A percentile compares a stretch with the other conserved stretches of the same genome.
phyloP scores from a whole-genome alignment of 2,888 invertebrate species.

The Alitta virens region DNA sequence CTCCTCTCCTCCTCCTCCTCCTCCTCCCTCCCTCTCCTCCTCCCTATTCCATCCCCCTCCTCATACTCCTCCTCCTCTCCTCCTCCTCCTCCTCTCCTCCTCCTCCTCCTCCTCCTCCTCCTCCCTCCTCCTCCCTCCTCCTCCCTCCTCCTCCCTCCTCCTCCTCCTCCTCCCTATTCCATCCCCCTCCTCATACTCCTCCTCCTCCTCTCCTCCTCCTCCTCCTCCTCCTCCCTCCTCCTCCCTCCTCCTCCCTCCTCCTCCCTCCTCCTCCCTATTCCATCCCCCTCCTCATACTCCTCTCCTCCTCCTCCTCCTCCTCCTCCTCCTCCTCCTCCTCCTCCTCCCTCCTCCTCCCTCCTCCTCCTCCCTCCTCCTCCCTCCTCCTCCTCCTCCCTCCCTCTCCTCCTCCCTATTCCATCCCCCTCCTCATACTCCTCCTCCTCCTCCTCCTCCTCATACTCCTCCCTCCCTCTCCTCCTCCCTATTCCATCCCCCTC shows the following conservation, averaged over 20 bases:
- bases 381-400: background rate
- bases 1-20: background rate
- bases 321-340: background rate
- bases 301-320: background rate
- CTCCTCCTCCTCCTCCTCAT: background rate
- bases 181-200: background rate
- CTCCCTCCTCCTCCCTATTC: background rate
- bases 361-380: background rate
- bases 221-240: background rate
- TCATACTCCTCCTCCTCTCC: background rate
- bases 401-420: background rate
- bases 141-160: background rate
- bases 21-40: background rate
- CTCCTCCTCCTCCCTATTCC: slow-evolving; percentile 5
- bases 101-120: slow-evolving; percentile 4
- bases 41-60: background rate
- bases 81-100: slow-evolving; percentile 6
- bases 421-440: background rate
- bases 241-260: background rate
- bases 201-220: background rate
- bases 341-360: background rate
- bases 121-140: background rate
- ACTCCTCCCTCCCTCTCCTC: background rate
- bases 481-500: background rate
- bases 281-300: background rate